Evolutionary conservation across 2,888 invertebrate species (phyloP), one percentile per base, ranked within the genome.

Genomic region (Venustoraphidia nigricollis): DNA sequence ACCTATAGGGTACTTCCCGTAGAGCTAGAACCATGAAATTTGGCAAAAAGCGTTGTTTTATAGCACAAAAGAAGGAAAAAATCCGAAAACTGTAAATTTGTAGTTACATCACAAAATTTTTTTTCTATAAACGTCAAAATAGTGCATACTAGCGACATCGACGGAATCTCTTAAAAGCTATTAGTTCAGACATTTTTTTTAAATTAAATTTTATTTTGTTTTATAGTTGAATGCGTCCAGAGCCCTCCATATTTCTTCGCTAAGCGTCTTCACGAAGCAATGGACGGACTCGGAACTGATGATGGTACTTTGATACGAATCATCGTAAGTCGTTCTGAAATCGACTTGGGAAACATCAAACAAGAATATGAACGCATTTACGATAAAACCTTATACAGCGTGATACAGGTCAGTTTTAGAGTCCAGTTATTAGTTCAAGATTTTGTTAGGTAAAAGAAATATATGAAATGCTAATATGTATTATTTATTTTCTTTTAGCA

Each of bases 251-350:
- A 77, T 2, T 85, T 77, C 69, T 85, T 83, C 66, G 84, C 85
- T 46, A 71, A 71, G 51, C 69, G 79, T 1, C 65, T 85, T 10
- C 75, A 81, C 51, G 64, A 67, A 46, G 76, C 82, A 5, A 77
- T 84, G 75, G 72, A 76, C 56, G 85, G 85, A 0, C 60, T 75
- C 41, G 86, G 86, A 49, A 86, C 86, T 3, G 76, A 82, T 62
- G 85, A 86, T 67, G 66, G 69, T 34, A 76, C 81, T 0, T 70
- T 87, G 53, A 77, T 86, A 55, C 71, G 86, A 44, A 75, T 87
- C 56, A 61, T 86, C 54, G 81, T 84, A 45, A 75, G 77, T 56
- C 73, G 83, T 56, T 72, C 79, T 2, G 79, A 83, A 69, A 66
- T 79, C 44, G 86, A 86, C 69, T 72, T 86, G 57, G 79, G 68